A percentile compares a stretch with the other conserved stretches of the same genome.
These are phyloP conservation scores for Herpetotheres cachinnans DNA, from an alignment of 2,113 vertebrate species.

Conservation along the genomic window DNA sequence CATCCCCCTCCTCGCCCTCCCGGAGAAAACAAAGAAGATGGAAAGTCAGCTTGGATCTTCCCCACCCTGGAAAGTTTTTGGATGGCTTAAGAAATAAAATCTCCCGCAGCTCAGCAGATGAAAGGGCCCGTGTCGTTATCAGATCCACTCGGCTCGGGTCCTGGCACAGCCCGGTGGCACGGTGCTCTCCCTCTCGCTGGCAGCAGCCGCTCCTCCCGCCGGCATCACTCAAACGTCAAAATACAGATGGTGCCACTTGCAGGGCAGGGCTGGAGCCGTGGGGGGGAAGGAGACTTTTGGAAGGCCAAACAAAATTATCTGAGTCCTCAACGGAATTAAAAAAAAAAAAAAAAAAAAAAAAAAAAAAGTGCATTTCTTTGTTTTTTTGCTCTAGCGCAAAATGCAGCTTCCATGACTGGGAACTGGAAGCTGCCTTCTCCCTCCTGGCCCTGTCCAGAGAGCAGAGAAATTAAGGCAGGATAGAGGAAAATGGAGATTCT, in stretches of 20 bases:
- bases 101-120: neutral
- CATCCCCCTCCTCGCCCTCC: neutral
- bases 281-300: neutral
- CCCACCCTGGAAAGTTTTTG: neutral
- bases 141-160: accelerated
- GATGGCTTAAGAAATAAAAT: neutral
- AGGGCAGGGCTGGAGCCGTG: neutral
- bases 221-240: accelerated
- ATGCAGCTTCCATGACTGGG: neutral
- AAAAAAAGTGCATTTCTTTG: neutral
- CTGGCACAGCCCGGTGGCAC: neutral
- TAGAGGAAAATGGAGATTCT: neutral
- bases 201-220: neutral
- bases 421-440: neutral
- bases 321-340: neutral
- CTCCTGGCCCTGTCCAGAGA: neutral
- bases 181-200: neutral
- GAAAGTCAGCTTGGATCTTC: neutral
- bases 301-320: neutral
- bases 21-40: neutral
- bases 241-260: neutral
- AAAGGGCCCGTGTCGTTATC: accelerated
- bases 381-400: neutral
- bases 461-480: neutral
- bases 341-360: neutral